Evolutionary conservation across 2,797 vertebrate genomes (phyloP), one percentile per base, ranked within the genome.

Genomic region (Trachops cirrhosus): DNA sequence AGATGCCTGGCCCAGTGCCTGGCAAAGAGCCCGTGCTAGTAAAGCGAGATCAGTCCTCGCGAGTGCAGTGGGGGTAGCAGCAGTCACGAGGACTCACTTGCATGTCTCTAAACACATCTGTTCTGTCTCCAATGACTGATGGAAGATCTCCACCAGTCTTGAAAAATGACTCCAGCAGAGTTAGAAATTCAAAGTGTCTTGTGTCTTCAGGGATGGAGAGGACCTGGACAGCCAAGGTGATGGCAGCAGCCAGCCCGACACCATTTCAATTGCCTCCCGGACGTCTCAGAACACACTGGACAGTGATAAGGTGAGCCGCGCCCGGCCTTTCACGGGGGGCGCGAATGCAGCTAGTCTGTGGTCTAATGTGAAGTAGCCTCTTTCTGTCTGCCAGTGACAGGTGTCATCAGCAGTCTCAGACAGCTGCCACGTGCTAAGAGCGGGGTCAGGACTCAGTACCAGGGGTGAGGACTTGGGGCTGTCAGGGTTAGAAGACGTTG

Each of bases 251-350:
- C 99, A 99, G 96, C 99, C 99, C 0, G 99, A 99, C 96, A 99
- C 99, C 5, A 99, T 99, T 97, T 99, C 99, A 24, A 99, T 99
- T 57, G 99, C 99, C 77, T 99, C 99, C 4, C 99, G 99, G 84
- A 99, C 99, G 3, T 99, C 99, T 48, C 99, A 99, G 98, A 99
- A 99, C 98, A 99, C 99, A 0, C 98, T 99, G 97, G 99, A 99
- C 98, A 99, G 99, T 0, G 99, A 99, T 96, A 99, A 99, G 99
- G 99, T 99, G 96, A 98, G 98, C 41, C 11, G 19, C 2, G 3
- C 0, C 6, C 41, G 0, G 10, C 62, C 16, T 62, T 34, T 26
- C 41, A 5, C 5, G 19, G 37, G 15, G 29, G 32, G 16, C 21
- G 26, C 1, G 11, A 1, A 0, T 0, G 1, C 1, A 16, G 26